Evolutionary conservation across 1,140 invertebrate species (phyloP), one percentile per base, ranked within the genome.

Genomic region (Dolichoris vasculosae): DNA sequence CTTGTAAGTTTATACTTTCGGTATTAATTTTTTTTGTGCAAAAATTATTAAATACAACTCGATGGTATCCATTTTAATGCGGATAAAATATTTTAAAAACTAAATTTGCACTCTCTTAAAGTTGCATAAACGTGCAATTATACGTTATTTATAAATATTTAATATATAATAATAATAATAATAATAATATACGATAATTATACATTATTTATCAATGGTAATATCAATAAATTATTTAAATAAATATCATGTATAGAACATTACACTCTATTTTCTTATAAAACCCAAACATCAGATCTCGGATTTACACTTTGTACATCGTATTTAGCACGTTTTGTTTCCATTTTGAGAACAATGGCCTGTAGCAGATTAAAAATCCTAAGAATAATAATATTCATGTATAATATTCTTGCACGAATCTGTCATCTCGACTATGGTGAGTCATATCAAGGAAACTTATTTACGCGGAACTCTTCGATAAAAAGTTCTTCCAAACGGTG

Each of bases 331-430:
- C 11, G 48, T 78, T 63, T 40, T n/a, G 55, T 69, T 46, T 46
- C 43, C 63, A 71, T 48, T 69, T 48, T 23, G 30, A 64, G 71
- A 76, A 83, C 71, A 83, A 83, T 83, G 15, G 63, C 40, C 40
- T 38, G 20, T n/a, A 17, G n/a, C 67, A n/a, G 69, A 51, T 73
- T 69, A 40, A 73, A 82, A 82, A 48, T 63, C 23, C 26, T n/a
- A 30, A 23, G 15, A 64, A 59, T 55, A 80, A 59, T 1, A 78
- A 83, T 55, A 20, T 38, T 59, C n/a, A 20, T 40, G 17, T 79
- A n/a, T 26, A 59, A 79, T 59, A 32, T 38, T 77, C n/a, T 43
- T 38, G 2, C 75, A 15, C 40, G 20, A 59, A 26, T 40, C 17
- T 83, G 55, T 76, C 82, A 67, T 83, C 59, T n/a, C 15, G 48